These are phyloP conservation scores for Bradypodion pumilum DNA, from an alignment of 2,797 vertebrate species.

Conservation along the genomic window DNA sequence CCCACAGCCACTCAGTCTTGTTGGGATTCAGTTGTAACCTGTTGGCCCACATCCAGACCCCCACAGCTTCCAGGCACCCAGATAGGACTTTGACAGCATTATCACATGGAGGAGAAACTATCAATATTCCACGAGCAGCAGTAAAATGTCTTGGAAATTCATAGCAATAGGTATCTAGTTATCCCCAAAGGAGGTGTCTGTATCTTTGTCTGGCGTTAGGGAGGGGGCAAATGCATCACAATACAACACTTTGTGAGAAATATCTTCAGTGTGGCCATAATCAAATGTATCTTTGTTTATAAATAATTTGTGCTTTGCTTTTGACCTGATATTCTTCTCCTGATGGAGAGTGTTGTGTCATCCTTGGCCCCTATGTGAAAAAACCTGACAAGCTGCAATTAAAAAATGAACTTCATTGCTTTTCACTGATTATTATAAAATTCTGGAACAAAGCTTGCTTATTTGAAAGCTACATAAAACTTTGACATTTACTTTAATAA, in stretches of 20 bases:
- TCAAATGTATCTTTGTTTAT: background rate
- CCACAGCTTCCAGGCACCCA: no score
- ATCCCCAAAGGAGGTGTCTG: no score
- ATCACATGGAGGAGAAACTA: no score
- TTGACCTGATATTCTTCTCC: background rate
- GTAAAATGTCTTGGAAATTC: background rate
- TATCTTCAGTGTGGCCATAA: no score
- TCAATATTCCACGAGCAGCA: background rate
- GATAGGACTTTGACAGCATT: no score
- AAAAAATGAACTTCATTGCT: background rate
- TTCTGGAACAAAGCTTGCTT: background rate
- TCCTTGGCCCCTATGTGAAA: background rate
- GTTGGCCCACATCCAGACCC: no score
- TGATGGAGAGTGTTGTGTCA: background rate
- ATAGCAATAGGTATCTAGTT: background rate
- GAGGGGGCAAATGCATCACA: no score
- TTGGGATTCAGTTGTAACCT: no score
- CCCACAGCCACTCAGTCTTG: no score
- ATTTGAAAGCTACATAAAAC: background rate
- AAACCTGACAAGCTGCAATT: background rate
- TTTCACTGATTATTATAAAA: accelerated
- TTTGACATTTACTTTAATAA: background rate
- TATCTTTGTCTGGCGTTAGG: no score
- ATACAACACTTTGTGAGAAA: no score
- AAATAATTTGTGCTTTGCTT: background rate